Percentiles rank a stretch among this genome's conserved stretches.
Conservation (phyloP, 1,140 invertebrate genomes). For the Seison nebaliae region DNA sequence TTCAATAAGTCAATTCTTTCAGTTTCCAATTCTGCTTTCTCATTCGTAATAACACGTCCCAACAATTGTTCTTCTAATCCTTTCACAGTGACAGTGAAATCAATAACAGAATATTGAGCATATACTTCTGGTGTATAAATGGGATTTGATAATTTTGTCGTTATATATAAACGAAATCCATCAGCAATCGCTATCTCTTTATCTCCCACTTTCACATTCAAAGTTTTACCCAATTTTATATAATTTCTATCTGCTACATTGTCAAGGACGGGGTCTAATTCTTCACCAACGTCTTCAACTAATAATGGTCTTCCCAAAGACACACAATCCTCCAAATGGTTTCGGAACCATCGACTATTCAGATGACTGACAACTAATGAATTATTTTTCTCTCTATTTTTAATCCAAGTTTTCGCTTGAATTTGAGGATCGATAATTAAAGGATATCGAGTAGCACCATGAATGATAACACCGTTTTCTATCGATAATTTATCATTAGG, state of each 20-base stretch:
- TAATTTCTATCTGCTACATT: conserved; percentile 25
- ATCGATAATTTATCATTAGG: conserved; percentile 29
- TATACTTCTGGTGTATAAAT: conserved; percentile 28
- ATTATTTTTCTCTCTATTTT: conserved; percentile 28
- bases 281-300: conserved; percentile 27
- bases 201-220: conserved; percentile 26
- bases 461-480: conserved; percentile 27
- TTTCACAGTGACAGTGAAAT: conserved; percentile 28
- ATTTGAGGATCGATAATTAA: conserved; percentile 29
- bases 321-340: conserved; percentile 26
- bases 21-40: conserved; percentile 29
- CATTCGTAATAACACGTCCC: conserved; percentile 26
- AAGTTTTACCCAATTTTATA: conserved; percentile 16
- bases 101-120: conserved; percentile 26
- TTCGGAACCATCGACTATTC: conserved; percentile 20
- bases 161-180: conserved; percentile 28
- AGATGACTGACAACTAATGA: conserved; percentile 26
- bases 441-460: conserved; percentile 25
- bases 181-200: conserved; percentile 24
- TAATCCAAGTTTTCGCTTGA: conserved; percentile 30
- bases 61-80: conserved; percentile 28
- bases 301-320: conserved; percentile 29
- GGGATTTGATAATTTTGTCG: conserved; percentile 25
- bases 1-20: conserved; percentile 28
- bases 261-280: conserved; percentile 25